Evolutionary conservation across 2,113 vertebrate species (phyloP).

Genomic region (Halichoerus grypus): DNA sequence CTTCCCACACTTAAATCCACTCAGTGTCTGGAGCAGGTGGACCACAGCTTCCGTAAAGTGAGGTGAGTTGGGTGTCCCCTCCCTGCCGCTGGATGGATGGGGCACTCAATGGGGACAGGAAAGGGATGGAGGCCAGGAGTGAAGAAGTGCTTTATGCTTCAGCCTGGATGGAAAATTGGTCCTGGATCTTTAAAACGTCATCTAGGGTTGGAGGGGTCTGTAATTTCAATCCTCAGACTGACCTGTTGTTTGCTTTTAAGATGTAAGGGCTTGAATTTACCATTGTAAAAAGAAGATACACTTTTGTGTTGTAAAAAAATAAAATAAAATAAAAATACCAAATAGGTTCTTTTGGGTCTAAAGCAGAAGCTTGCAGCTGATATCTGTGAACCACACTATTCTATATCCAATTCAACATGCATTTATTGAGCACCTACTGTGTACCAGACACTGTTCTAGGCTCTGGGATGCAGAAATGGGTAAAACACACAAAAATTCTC

Average conservation of each 20-base stretch:
- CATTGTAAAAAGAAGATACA: neutral
- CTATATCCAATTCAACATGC: neutral
- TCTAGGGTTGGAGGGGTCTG: no score
- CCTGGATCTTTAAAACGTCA: neutral
- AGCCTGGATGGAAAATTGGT: neutral
- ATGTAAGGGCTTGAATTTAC: neutral
- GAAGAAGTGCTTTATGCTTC: neutral
- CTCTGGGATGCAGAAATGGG: neutral
- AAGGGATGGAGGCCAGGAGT: neutral
- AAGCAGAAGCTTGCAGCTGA: neutral
- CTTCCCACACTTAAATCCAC: neutral
- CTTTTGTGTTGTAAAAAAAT: neutral
- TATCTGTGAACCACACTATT: neutral
- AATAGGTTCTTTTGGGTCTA: neutral
- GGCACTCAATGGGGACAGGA: no score
- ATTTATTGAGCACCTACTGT: neutral
- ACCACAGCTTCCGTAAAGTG: neutral
- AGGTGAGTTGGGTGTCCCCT: neutral
- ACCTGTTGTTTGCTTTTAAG: neutral
- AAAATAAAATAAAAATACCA: neutral
- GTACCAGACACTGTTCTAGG: neutral
- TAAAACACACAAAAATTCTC: neutral
- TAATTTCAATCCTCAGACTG: neutral
- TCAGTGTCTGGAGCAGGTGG: neutral
- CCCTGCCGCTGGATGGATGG: fast-evolving